Evolutionary conservation across 2,113 vertebrate species (phyloP).

Genomic region (Dolichallabes microphthalmus): DNA sequence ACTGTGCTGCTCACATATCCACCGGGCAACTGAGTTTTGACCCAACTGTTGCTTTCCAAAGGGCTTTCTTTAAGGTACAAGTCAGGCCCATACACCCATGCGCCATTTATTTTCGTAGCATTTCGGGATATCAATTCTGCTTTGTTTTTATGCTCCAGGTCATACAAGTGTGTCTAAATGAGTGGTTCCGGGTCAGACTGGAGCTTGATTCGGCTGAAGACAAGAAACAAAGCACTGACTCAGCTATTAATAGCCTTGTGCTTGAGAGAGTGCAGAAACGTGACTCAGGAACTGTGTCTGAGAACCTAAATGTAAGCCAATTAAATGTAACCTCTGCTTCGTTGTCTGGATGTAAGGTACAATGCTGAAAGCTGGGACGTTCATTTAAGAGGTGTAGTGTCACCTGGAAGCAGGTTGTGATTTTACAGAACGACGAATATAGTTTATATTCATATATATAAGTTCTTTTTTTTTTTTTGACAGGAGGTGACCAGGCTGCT

Average conservation of each 20-base stretch:
- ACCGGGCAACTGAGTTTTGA: constrained; percentile 68
- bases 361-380: neutral
- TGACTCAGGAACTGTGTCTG: constrained; percentile 51
- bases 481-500: constrained; percentile 60
- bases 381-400: neutral
- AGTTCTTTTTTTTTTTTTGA: neutral
- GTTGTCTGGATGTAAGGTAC: constrained; percentile 2
- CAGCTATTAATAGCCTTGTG: constrained; percentile 49
- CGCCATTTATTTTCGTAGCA: neutral
- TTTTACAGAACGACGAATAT: neutral
- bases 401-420: neutral
- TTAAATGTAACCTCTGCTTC: neutral
- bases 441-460: neutral
- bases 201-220: constrained; percentile 33
- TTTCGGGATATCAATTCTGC: neutral
- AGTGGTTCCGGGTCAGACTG: constrained; percentile 73
- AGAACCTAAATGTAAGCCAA: constrained; percentile 68
- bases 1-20: constrained; percentile 78
- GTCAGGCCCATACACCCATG: neutral
- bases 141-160: constrained; percentile 61
- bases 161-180: constrained; percentile 74
- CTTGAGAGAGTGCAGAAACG: constrained; percentile 58
- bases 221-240: constrained; percentile 7
- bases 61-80: constrained; percentile 81
- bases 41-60: constrained; percentile 71